Evolutionary conservation across 2,113 vertebrate species (phyloP), one percentile per base, ranked within the genome.

Genomic region (Alosa alosa): DNA sequence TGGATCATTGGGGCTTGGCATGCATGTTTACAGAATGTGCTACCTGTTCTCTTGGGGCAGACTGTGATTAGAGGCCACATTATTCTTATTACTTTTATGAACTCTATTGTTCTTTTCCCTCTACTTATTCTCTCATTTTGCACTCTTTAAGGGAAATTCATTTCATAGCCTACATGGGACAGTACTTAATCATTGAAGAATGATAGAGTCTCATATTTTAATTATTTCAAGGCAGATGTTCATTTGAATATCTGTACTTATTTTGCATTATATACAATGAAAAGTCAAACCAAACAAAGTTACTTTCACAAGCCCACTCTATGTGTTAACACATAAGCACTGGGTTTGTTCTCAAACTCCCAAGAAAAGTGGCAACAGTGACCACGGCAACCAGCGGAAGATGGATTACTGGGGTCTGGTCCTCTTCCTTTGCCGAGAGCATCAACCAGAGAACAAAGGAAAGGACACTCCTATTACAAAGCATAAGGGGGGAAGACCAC

Each of bases 391-490:
- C 72, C 25, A 36, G 31, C 31, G 13, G 15, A 39, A 39, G 72
- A 78, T 78, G 11, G 72, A 78, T 72, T 31, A 39, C 36, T 41
- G 31, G 72, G 31, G 15, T 39, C 11, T 78, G 72, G 72, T 15
- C 72, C 72, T 78, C 72, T 39, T 78, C 31, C 64, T 72, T 6
- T 72, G n/a, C 64, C 36, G 72, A 78, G 72, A 15, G 72, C 39
- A 78, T 17, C 72, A 78, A 39, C 11, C 31, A 78, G 72, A 78
- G 31, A 78, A 78, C 72, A 78, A 78, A 78, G 39, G 72, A 39
- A 11, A 78, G 72, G 72, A 31, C 72, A 78, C 72, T 78, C 72
- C 72, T 78, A 78, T 78, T 78, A 39, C 25, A 36, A 78, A 78
- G 72, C 72, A 78, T 36, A 78, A 11, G 72, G 72, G 72, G 39